Evolutionary conservation across 2,888 invertebrate species (phyloP), one percentile per base, ranked within the genome.

Genomic region (Protophormia terraenovae): DNA sequence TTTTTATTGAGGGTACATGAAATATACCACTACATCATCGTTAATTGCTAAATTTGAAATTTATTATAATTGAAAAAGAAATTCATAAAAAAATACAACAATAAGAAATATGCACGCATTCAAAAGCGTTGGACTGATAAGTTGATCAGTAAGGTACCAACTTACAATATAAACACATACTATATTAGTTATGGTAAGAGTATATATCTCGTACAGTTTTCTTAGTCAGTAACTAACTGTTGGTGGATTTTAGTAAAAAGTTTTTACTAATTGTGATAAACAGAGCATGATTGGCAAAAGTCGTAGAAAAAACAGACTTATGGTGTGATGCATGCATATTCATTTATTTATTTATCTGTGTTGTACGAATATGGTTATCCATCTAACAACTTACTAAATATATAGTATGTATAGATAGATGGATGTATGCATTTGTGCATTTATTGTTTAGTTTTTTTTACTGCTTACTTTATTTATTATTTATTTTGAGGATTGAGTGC

Each of bases 221-320:
- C 19, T 50, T 58, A 80, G 71, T 55, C 58, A 58, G 66, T 35
- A 19, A 35, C 35, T 35, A 80, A 80, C 80, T 73, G 80, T 80
- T 66, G 27, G 47, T 58, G 55, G 32, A 41, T 55, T 67, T 77
- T 38, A 55, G 55, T 38, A 58, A 64, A 64, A 77, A 83, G 76
- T 77, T 83, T 83, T 77, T 77, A 85, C 82, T 85, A 85, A 85
- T 85, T 85, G 85, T 76, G 69, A 79, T 82, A 85, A 85, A 82
- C 85, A 85, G 85, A 85, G 85, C 85, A 78, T 85, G 73, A 83
- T 73, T 77, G 71, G 62, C 50, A 62, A 69, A 67, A 35, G 38
- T 66, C 35, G 5, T 73, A 53, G 62, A 69, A 79, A n/a, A n/a
- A 60, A 84, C 80, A 60, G 32, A 32, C 71, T 29, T 29, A 32